Conservation (phyloP, 2,888 invertebrate genomes). For the Gonocerus acuteangulatus region DNA sequence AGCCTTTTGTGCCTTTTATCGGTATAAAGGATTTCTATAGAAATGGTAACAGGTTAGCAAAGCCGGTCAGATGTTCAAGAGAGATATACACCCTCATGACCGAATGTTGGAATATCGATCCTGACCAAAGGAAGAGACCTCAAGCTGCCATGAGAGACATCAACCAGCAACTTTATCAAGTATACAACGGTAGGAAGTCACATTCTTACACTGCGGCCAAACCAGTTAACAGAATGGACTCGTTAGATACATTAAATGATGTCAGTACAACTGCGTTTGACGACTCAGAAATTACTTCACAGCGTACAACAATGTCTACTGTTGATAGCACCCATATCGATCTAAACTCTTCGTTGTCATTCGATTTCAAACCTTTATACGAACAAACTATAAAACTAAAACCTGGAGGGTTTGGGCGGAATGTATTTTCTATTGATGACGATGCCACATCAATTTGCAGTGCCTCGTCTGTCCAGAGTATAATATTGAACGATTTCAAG, state of each 20-base stretch:
- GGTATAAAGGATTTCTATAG: constrained; percentile 52
- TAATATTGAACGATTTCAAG: constrained; percentile 11
- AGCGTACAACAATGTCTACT: constrained; percentile 25
- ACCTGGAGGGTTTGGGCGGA: neutral
- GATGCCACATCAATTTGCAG: constrained; percentile 11
- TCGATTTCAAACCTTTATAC: neutral
- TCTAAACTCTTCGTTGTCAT: constrained; percentile 4
- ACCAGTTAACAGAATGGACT: constrained; percentile 39
- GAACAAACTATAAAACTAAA: neutral
- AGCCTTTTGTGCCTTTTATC: constrained; percentile 42
- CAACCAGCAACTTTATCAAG: constrained; percentile 68
- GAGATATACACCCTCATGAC: constrained; percentile 69
- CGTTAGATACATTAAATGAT: constrained; percentile 31
- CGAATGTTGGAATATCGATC: constrained; percentile 73
- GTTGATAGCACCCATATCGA: constrained; percentile 26
- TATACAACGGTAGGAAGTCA: constrained; percentile 54
- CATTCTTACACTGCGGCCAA: constrained; percentile 54
- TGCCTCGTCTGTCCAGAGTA: constrained; percentile 26
- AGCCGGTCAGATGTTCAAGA: constrained; percentile 60
- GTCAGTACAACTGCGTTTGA: constrained; percentile 28
- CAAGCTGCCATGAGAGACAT: constrained; percentile 80
- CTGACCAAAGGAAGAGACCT: constrained; percentile 63
- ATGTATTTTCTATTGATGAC: neutral
- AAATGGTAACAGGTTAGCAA: constrained; percentile 59
- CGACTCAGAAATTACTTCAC: constrained; percentile 7